phyloP scores from a whole-genome alignment of 2,797 vertebrate species.

The Rallus crepitans region DNA sequence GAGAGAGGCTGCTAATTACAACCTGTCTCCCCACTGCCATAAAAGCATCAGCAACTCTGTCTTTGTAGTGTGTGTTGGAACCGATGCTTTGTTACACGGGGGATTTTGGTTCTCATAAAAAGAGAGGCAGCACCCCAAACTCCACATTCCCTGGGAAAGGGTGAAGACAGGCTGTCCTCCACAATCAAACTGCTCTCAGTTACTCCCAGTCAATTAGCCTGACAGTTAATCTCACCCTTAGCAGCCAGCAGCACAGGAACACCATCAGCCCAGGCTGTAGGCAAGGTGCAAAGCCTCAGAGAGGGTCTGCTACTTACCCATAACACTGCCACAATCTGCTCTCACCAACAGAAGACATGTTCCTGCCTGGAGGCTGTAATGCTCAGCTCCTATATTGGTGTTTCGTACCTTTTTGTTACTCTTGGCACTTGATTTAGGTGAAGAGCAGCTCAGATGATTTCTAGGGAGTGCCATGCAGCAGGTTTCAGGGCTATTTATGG shows the following conservation, averaged over 20 bases:
- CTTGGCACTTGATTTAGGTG: not conserved
- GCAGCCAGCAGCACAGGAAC: not conserved
- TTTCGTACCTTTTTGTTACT: not conserved
- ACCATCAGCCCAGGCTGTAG: not conserved
- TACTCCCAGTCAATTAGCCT: not conserved
- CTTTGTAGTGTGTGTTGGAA: rapidly evolving
- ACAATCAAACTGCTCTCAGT: not conserved
- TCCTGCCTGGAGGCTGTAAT: not conserved
- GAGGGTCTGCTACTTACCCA: not conserved
- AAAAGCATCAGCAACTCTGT: not conserved
- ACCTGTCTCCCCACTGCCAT: not conserved
- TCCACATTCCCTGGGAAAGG: not conserved
- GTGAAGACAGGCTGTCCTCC: not conserved
- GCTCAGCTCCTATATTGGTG: not conserved
- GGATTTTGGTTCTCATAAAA: not conserved
- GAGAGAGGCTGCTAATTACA: not conserved
- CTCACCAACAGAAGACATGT: not conserved
- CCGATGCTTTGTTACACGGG: rapidly evolving
- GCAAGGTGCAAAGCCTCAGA: not conserved
- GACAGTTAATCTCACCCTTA: not conserved
- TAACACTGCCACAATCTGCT: not conserved
- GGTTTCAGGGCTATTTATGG: not conserved
- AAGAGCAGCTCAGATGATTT: not conserved
- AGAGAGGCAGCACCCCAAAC: not conserved
- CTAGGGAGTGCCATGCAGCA: not conserved